These are phyloP conservation scores for Eupristina koningsbergeri DNA, from an alignment of 1,140 invertebrate species.

Conservation along the genomic window DNA sequence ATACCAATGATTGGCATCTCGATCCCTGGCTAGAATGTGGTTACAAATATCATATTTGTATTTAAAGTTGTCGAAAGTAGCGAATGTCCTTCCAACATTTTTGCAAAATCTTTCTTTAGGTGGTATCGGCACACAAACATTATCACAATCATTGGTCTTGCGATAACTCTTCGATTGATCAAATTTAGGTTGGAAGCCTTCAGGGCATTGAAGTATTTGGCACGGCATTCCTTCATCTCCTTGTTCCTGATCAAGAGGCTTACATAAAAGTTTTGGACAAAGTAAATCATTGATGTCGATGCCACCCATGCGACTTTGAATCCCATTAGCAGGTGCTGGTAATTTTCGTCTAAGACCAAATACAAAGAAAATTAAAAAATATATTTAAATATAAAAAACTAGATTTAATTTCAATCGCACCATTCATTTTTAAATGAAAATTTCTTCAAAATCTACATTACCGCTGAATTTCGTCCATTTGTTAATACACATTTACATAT, in stretches of 20 bases:
- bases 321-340: not conserved
- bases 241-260: not conserved
- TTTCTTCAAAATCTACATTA: too few relatives aligned
- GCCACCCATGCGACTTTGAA: conserved; percentile 24
- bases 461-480: too few relatives aligned
- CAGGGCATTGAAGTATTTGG: conserved; percentile 38
- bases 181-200: conserved; percentile 42
- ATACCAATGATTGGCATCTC: conserved; percentile 61
- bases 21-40: conserved; percentile 83
- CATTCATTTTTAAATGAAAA: too few relatives aligned
- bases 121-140: conserved; percentile 76
- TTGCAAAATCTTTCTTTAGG: conserved; percentile 80
- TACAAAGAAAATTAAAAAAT: too few relatives aligned
- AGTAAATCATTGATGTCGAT: not conserved
- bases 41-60: conserved; percentile 86
- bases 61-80: conserved; percentile 84
- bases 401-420: too few relatives aligned
- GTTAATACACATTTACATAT: too few relatives aligned
- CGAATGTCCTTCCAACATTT: conserved; percentile 82
- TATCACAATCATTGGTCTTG: conserved; percentile 37
- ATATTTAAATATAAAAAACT: too few relatives aligned
- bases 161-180: conserved; percentile 45
- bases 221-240: not conserved
- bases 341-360: not conserved
- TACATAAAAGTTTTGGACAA: conserved; percentile 35